A percentile compares a stretch with the other conserved stretches of the same genome.
These are phyloP conservation scores for Valencia hispanica DNA, from an alignment of 2,797 vertebrate species.

Conservation along the genomic window DNA sequence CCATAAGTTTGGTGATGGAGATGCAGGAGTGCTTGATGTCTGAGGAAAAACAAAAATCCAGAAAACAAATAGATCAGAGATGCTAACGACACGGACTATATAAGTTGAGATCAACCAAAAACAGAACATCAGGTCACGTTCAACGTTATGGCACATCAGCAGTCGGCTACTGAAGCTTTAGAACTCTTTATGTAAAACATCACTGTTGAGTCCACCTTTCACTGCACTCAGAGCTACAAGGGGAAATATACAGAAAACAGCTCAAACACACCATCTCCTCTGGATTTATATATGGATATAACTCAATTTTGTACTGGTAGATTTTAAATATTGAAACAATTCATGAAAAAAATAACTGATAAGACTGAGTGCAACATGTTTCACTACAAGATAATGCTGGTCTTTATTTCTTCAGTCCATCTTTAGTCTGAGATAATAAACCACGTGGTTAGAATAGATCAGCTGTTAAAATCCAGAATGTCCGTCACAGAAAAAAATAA, in stretches of 20 bases:
- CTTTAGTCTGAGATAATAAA: not conserved
- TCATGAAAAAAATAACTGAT: constrained; percentile 24
- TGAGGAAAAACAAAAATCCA: not conserved
- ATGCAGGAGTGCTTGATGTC: constrained; percentile 56
- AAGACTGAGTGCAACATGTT: not conserved
- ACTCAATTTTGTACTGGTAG: not conserved
- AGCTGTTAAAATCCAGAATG: constrained; percentile 27
- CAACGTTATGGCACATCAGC: constrained; percentile 61
- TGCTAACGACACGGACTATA: constrained; percentile 42
- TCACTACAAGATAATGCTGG: not conserved
- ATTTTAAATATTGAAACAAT: not conserved
- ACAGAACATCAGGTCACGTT: constrained; percentile 44
- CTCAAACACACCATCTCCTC: constrained; percentile 42
- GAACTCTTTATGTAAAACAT: constrained; percentile 4
- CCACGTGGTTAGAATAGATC: constrained; percentile 11
- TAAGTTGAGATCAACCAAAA: constrained; percentile 36
- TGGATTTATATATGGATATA: constrained; percentile 43
- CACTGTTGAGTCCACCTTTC: constrained; percentile 57
- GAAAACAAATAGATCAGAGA: constrained; percentile 21
- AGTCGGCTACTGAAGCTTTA: constrained; percentile 18
- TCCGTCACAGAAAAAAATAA: constrained; percentile 34
- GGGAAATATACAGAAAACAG: constrained; percentile 2
- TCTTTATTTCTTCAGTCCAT: not conserved
- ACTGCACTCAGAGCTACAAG: constrained; percentile 3
- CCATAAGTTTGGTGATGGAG: constrained; percentile 20